Evolutionary conservation across 53 echinoderm and acorn worm species (phyloP), one percentile per base, ranked within the genome.

Genomic region (Luidia sarsii): DNA sequence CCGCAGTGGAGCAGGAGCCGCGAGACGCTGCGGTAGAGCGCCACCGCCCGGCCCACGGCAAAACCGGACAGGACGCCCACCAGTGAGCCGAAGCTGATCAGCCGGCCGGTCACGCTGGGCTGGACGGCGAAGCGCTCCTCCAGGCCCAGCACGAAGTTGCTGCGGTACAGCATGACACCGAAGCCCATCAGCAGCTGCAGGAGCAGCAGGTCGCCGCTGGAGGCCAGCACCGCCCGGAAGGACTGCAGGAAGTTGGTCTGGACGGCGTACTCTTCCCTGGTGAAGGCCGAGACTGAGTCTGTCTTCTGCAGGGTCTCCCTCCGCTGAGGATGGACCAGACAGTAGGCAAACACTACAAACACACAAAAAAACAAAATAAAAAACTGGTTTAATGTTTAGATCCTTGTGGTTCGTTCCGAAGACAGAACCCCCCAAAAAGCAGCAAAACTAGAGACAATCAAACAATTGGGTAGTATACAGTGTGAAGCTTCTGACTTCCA

Each of bases 151-250:
- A 88, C 67, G 65, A 97, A 97, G 71, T 97, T 97, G 75, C 89
- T 89, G 48, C 93, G 90, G 80, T 86, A 93, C 29, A 97, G 68
- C 73, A 90, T 86, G 35, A 90, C 30, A 1, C 88, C 62, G 56
- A 92, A 89, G 14, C 93, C 88, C 56, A 90, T 64, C 31, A 97
- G 66, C 46, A 97, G 88, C 27, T 93, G 93, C 4, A 93, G 83
- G 22, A 88, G 48, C 59, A 97, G 88, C 34, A 97, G 72, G 50
- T 97, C 93, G 8, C 80, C 83, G 19, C 93, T 82, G 33, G 90
- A 69, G 13, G 38, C 33, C 18, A 89, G 9, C 43, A 97, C 86
- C 22, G 86, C 39, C 38, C 60, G 54, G 79, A 97, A 97, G 60
- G 91, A 73, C 3, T 83, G 67, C 41, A 90, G 22, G 50, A 88